These are phyloP conservation scores for Valencia hispanica DNA, from an alignment of 2,797 vertebrate species.

Conservation along the genomic window DNA sequence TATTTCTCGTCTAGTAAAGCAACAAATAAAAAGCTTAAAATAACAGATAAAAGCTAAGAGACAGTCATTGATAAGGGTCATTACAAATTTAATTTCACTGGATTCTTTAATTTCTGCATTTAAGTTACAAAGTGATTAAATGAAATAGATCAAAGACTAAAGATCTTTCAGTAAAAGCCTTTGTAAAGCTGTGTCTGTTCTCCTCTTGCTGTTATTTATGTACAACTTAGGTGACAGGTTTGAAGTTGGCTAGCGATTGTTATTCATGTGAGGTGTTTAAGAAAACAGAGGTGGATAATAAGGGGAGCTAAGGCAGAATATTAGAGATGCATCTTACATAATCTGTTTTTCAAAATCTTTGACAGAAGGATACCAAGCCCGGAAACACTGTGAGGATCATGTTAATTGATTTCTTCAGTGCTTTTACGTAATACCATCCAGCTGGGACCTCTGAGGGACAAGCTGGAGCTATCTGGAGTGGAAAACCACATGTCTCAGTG, in stretches of 20 bases:
- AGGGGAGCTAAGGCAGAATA: neutral
- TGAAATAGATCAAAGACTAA: neutral
- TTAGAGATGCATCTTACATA: too few relatives aligned
- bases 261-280: neutral
- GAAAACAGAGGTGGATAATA: neutral
- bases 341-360: neutral
- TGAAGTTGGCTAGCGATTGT: too few relatives aligned
- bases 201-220: neutral
- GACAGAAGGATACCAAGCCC: neutral
- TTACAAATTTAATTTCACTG: too few relatives aligned
- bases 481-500: neutral
- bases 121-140: neutral
- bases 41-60: slow-evolving; percentile 11
- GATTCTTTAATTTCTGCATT: neutral
- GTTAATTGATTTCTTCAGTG: neutral
- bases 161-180: neutral
- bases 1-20: slow-evolving; percentile 17
- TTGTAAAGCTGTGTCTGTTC: too few relatives aligned
- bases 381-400: neutral
- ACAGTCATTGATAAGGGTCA: neutral
- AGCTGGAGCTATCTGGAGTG: neutral
- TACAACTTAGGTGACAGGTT: neutral
- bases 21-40: slow-evolving; percentile 15
- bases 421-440: neutral
- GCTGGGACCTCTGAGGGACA: neutral